Conservation (phyloP, 2,888 invertebrate species). For the Philopedon plagiatum region DNA sequence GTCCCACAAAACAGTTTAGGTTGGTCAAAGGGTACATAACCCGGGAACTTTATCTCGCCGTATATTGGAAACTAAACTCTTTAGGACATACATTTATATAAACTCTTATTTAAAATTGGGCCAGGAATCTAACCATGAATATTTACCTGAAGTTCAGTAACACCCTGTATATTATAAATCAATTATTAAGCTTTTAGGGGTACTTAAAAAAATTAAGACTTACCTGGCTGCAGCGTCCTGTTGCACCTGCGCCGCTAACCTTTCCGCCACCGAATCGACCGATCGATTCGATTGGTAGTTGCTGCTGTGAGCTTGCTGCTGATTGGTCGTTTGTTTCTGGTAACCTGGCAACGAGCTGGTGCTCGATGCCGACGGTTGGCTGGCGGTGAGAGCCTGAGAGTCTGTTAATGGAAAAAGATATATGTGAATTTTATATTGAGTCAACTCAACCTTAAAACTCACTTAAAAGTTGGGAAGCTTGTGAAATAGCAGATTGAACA, state of each 20-base stretch:
- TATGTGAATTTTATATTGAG: background rate
- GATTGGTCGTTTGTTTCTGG: conserved; percentile 38
- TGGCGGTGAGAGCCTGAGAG: conserved; percentile 34
- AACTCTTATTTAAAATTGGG: too few species aligned
- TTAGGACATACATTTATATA: too few species aligned
- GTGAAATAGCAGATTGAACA: conserved; percentile 49
- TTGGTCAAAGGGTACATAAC: too few species aligned
- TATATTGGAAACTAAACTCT: too few species aligned
- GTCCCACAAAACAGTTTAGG: too few species aligned
- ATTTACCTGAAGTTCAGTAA: too few species aligned
- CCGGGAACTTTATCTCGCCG: too few species aligned
- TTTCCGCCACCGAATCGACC: conserved; percentile 47
- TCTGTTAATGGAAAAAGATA: conserved; percentile 6
- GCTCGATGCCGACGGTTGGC: conserved; percentile 42
- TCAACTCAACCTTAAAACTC: background rate
- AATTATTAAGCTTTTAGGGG: too few species aligned
- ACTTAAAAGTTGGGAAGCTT: conserved; percentile 47
- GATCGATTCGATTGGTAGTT: conserved; percentile 31
- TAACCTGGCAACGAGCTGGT: conserved; percentile 40
- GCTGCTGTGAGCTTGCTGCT: conserved; percentile 30
- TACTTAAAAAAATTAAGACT: background rate
- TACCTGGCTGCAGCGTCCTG: conserved; percentile 33
- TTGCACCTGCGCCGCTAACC: conserved; percentile 47
- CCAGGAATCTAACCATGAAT: too few species aligned
- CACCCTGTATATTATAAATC: too few species aligned